Evolutionary conservation across 2,888 invertebrate species (phyloP), one percentile per base, ranked within the genome.

Genomic region (Lamellibrachia columna): DNA sequence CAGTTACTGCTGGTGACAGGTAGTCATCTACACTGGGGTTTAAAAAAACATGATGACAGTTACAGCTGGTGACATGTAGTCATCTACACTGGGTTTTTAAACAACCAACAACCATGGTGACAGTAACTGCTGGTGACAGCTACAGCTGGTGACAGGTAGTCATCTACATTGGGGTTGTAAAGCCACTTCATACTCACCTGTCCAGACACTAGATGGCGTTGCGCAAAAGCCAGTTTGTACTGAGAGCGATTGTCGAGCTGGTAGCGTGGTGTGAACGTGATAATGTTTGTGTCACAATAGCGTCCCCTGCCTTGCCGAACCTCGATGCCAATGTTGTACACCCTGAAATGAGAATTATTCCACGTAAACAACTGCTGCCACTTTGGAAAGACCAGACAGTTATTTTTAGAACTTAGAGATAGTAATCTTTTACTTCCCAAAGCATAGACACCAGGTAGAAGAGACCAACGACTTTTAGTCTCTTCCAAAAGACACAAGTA

Each of bases 261-360:
- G 97, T 98, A 99, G 94, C 99, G 97, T 90, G 99, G 99, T 28
- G 99, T 98, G 95, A 99, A 97, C 7, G 98, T 98, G 60, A 99
- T 98, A 95, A 99, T 98, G 96, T 98, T 98, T 58, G 99, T 99
- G 95, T 98, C 98, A 9, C 98, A 97, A 97, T 99, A 99, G 95
- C 98, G 97, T 90, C 99, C 99, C 95, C 98, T 97, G 0, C 99
- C 99, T 91, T 98, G 97, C 93, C 98, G 97, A 92, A 99, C 98
- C 95, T 98, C 98, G 94, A 99, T 98, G 93, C 99, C 99, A 95
- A 99, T 98, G 93, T 98, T 97, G 96, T 98, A 98, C 93, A 98
- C 98, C 94, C 97, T 96, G 93, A 91, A 91, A 91, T 2, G 91
- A n/a, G 55, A 75, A n/a, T 75, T 75, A 75, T 22, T 22, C 2